Conservation (phyloP, 1,140 invertebrate genomes). For the Parasteatoda tepidariorum region DNA sequence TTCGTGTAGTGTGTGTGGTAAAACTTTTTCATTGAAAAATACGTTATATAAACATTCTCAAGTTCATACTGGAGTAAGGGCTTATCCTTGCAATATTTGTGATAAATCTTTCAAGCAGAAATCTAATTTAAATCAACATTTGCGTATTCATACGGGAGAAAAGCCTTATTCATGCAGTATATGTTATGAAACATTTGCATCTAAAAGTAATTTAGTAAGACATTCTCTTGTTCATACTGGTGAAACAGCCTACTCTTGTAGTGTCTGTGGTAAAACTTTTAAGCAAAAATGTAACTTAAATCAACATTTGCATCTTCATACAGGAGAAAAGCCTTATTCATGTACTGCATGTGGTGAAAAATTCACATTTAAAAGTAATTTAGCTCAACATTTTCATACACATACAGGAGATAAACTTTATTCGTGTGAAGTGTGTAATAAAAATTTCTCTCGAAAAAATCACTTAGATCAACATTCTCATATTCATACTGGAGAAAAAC, state of each 20-base stretch:
- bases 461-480: no score
- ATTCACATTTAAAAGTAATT: conserved; percentile 1
- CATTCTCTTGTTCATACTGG: no score
- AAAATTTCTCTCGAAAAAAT: neutral
- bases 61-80: neutral
- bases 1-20: no score
- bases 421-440: neutral
- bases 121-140: neutral
- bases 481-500: no score
- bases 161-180: neutral
- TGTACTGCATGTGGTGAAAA: neutral
- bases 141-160: conserved; percentile 28
- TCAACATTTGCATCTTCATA: neutral
- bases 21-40: no score
- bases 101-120: neutral
- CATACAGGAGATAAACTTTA: conserved; percentile 38
- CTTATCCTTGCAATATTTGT: neutral
- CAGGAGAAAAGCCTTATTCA: neutral
- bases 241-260: no score
- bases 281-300: no score
- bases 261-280: no score
- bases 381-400: neutral
- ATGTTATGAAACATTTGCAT: neutral
- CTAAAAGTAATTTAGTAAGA: no score
- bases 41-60: no score